Evolutionary conservation across 1,140 invertebrate genomes (phyloP).

Genomic region (Holcopasites calliopsidis): DNA sequence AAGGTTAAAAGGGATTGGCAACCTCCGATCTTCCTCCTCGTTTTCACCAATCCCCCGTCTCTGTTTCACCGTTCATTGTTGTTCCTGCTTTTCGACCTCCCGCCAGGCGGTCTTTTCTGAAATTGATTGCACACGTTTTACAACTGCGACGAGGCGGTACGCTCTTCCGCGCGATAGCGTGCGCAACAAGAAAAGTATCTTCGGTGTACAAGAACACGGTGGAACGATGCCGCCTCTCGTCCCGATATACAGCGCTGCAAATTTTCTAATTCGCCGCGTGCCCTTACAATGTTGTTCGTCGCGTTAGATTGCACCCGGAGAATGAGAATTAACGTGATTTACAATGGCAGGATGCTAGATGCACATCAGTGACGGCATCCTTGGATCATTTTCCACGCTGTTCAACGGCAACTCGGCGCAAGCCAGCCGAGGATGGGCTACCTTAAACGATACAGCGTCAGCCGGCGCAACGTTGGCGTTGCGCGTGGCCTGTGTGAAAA

Average conservation of each 20-base stretch:
- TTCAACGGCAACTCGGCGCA: background rate
- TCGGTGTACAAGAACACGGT: too few relatives aligned
- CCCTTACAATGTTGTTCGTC: background rate
- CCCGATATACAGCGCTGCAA: too few relatives aligned
- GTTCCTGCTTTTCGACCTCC: background rate
- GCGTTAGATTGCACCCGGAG: background rate
- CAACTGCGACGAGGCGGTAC: too few relatives aligned
- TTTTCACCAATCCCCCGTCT: constrained; percentile 6
- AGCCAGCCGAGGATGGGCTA: background rate
- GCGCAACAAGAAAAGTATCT: too few relatives aligned
- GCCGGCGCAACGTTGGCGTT: too few relatives aligned
- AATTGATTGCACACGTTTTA: constrained; percentile 45
- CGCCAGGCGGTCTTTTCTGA: constrained; percentile 30
- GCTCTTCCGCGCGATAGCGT: too few relatives aligned
- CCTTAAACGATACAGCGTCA: background rate
- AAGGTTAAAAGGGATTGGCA: constrained; percentile 74
- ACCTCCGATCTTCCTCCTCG: constrained; percentile 44
- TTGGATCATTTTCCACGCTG: constrained; percentile 41
- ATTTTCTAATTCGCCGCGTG: too few relatives aligned
- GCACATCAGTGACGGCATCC: constrained; percentile 8
- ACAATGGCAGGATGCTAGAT: constrained; percentile 17
- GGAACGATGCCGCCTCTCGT: too few relatives aligned
- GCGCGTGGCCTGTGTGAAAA: too few relatives aligned
- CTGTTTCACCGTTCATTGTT: background rate
- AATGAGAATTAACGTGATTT: background rate